A percentile compares a stretch with the other conserved stretches of the same genome.
Evolutionary conservation across 2,888 invertebrate genomes (phyloP).

Genomic region (Mayetiola destructor): DNA sequence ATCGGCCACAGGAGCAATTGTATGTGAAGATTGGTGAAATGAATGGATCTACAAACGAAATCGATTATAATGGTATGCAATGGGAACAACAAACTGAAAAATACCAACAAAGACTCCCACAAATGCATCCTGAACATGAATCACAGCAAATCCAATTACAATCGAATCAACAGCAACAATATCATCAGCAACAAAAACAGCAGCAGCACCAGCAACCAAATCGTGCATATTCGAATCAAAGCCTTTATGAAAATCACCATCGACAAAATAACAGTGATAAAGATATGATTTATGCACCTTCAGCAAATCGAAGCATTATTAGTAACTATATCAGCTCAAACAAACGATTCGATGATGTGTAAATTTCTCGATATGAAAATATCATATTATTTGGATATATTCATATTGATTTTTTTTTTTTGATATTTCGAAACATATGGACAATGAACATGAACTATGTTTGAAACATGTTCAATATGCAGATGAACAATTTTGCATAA

Average conservation of each 20-base stretch:
- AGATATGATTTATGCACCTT: conserved; percentile 33
- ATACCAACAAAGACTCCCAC: neutral
- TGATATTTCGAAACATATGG: no score
- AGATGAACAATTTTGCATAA: no score
- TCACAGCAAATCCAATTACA: neutral
- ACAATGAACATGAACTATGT: no score
- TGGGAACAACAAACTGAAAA: conserved; percentile 15
- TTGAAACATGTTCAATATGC: no score
- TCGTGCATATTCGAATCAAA: conserved; percentile 3
- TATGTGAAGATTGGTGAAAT: conserved; percentile 34
- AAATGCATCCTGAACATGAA: neutral
- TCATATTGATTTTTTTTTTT: no score
- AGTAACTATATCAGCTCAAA: conserved; percentile 30
- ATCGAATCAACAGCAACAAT: conserved; percentile 11
- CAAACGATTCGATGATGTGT: conserved; percentile 19
- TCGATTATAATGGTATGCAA: conserved; percentile 15
- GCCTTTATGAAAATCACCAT: conserved; percentile 14
- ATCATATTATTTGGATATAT: no score
- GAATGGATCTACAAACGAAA: conserved; percentile 14
- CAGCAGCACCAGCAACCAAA: neutral
- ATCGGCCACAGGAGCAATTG: conserved; percentile 30
- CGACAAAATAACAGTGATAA: conserved; percentile 21
- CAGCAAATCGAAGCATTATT: conserved; percentile 32
- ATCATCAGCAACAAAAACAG: conserved; percentile 15
- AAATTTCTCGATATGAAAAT: neutral